Evolutionary conservation across 1,140 invertebrate genomes (phyloP), one percentile per base, ranked within the genome.

Genomic region (Drosophila malerkotliana): DNA sequence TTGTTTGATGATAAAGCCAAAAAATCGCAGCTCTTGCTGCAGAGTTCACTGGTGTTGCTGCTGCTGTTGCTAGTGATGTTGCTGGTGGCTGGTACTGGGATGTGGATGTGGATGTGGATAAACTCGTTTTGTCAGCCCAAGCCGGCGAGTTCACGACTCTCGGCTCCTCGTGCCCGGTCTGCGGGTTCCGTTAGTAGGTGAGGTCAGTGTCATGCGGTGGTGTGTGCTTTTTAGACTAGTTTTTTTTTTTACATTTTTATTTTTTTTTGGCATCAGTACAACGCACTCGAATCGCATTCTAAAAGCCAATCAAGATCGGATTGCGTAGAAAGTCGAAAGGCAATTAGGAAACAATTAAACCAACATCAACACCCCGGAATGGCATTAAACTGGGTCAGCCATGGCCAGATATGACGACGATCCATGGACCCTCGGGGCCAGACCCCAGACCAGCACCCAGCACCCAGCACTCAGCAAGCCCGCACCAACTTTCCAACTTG

Each of bases 311-410:
- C 34, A 34, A 44, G 14, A 30, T 34, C 28, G 37, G 72, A 28
- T 52, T 44, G 37, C 41, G 44, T 77, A 66, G 77, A 82, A 80
- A 79, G 77, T 77, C 34, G 60, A 66, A 61, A 60, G 39, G 62
- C 69, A 85, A 87, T 85, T 85, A 85, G 82, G 71, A 85, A 85
- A 78, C 82, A 87, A 85, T 85, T 85, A 85, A 85, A 85, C 45
- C 60, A 48, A 80, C 66, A 83, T 82, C 71, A 80, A 71, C 44
- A 60, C 45, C 60, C 51, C 41, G 57, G 10, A 37, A 12, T 41
- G 49, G 39, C 32, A 54, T 60, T 32, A n/a, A 79, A 75, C 55
- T 63, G 49, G 78, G 78, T 81, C 78, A 81, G 56, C 48, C 55
- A 47, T 37, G 26, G 49, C 12, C 34, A 53, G 44, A 37, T 37